Evolutionary conservation across 2,797 vertebrate genomes (phyloP), one percentile per base, ranked within the genome.

Genomic region (Anniella stebbinsi): DNA sequence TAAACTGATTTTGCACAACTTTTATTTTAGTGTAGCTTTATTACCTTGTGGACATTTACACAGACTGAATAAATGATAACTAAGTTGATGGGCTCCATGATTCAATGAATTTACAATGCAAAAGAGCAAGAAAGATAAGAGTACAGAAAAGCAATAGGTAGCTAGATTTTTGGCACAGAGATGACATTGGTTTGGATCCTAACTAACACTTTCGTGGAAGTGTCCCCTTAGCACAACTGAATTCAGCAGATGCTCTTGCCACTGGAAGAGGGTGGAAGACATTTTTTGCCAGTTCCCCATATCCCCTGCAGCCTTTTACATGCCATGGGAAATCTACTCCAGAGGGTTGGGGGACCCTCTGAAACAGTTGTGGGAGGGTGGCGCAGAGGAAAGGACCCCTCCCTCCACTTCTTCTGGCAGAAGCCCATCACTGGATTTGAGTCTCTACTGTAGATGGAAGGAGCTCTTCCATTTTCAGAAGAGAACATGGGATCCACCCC

Each of bases 81-180:
- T 51, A 17, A 87, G 25, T 28, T 25, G 45, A 28, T 33, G 36
- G 0, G 3, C 25, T 82, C 12, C 30, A 45, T 36, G 30, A 63
- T 15, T 77, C n/a, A 76, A 45, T 30, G 11, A 25, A 36, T 57
- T 60, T 70, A 85, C 57, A 80, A 72, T 38, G 21, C 5, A 23
- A n/a, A 85, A 73, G n/a, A 84, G 23, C 57, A 89, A 76, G 33
- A 36, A n/a, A 28, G 30, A 69, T 45, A 38, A 89, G 80, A n/a
- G 18, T 51, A n/a, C 66, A 38, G 2, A 9, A 28, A 85, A 38
- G 48, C 28, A 78, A 69, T 63, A 78, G 38, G 23, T 51, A 15
- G 21, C 72, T 85, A 30, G 54, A 78, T 86, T 70, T 86, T 60
- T 33, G 6, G 7, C 33, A 51, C 33, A 84, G 15, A 41, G 28